These are phyloP conservation scores for Salarias fasciatus DNA, from an alignment of 2,797 vertebrate species.

Conservation along the genomic window DNA sequence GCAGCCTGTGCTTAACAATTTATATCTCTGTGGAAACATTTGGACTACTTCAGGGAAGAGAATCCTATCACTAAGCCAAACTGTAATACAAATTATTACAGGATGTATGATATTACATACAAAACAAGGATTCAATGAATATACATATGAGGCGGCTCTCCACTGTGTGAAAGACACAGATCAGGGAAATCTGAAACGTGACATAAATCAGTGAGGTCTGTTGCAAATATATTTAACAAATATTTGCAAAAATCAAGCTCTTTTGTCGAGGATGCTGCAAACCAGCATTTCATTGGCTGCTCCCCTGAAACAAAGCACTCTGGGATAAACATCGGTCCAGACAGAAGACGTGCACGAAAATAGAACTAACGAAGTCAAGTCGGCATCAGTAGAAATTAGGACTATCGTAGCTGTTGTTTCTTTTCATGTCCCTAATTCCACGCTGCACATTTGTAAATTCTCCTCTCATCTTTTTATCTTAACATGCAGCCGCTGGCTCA, in stretches of 20 bases:
- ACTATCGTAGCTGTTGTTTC: conserved; percentile 53
- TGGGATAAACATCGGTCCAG: not conserved
- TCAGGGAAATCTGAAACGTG: no score
- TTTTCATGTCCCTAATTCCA: conserved; percentile 60
- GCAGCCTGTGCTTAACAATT: not conserved
- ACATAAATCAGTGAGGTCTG: no score
- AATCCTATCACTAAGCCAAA: no score
- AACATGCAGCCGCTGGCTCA: conserved; percentile 75
- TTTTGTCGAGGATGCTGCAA: not conserved
- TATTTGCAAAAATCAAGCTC: no score
- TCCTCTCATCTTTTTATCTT: conserved; percentile 71
- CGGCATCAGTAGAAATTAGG: conserved; percentile 51
- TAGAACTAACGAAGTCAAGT: conserved; percentile 19
- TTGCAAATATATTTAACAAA: no score
- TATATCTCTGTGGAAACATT: not conserved
- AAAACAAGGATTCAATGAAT: not conserved
- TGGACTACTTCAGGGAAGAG: not conserved
- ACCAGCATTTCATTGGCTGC: not conserved
- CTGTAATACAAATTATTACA: not conserved
- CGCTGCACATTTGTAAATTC: conserved; percentile 56
- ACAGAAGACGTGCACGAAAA: not conserved
- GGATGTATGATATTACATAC: not conserved
- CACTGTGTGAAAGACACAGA: no score
- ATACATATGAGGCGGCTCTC: no score
- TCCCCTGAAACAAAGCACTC: not conserved